phyloP scores from a whole-genome alignment of 64 coral and sea anemone species.

The Stylophora pistillata region DNA sequence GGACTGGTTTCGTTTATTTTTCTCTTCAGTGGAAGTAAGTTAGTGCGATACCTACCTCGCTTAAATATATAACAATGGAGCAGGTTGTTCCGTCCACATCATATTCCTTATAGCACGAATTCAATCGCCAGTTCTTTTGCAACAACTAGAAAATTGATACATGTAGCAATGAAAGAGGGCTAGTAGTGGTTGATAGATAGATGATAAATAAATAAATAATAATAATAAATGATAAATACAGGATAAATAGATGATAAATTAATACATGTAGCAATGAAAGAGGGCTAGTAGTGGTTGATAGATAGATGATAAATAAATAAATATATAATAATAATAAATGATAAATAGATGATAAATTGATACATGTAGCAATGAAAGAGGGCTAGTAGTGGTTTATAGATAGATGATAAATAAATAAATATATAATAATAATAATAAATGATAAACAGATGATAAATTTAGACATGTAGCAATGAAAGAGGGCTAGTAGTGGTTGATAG shows the following conservation, averaged over 20 bases:
- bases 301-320: too few species aligned
- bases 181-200: too few species aligned
- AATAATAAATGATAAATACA: too few species aligned
- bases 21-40: neutral
- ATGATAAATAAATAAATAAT: too few species aligned
- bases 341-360: too few species aligned
- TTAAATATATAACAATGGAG: conserved; percentile 80
- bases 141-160: conserved; percentile 38
- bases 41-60: conserved; percentile 58
- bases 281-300: neutral
- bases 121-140: conserved; percentile 63
- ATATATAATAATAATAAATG: too few species aligned
- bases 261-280: neutral
- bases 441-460: too few species aligned
- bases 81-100: conserved; percentile 71
- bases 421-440: too few species aligned
- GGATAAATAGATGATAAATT: too few species aligned
- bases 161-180: neutral
- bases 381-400: too few species aligned
- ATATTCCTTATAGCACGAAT: conserved; percentile 69
- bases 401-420: too few species aligned
- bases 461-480: neutral
- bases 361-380: neutral
- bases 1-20: too few species aligned
- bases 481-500: neutral